phyloP scores from a whole-genome alignment of 2,113 vertebrate genomes.

The Vulpes vulpes region DNA sequence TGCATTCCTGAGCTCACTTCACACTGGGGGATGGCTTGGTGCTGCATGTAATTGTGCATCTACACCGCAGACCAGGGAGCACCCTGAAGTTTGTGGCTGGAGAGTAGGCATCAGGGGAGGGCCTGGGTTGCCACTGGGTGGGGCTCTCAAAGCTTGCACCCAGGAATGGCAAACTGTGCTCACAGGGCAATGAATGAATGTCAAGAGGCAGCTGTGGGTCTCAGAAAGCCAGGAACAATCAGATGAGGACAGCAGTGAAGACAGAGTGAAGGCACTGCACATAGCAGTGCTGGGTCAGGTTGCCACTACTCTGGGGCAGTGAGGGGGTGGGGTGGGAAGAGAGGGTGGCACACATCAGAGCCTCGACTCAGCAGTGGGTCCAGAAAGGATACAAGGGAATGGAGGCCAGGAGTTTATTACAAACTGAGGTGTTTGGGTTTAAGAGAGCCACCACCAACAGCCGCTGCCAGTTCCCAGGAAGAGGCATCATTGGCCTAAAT shows the following conservation, averaged over 20 bases:
- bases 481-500: background rate
- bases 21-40: background rate
- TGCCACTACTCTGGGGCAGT: background rate
- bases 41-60: background rate
- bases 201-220: background rate
- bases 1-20: rapidly evolving
- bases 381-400: background rate
- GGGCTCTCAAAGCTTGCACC: background rate
- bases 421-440: background rate
- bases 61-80: background rate
- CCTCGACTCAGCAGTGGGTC: background rate
- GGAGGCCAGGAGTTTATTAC: background rate
- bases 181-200: background rate
- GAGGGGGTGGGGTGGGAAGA: too few relatives aligned
- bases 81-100: rapidly evolving
- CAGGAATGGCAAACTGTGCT: background rate
- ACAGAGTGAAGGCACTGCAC: too few relatives aligned
- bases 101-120: background rate
- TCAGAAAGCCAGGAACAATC: background rate
- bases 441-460: background rate
- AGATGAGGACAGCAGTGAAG: background rate
- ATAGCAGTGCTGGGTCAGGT: background rate
- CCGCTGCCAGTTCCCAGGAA: background rate
- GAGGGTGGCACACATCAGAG: background rate
- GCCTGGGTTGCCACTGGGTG: rapidly evolving